Conservation (phyloP, 2,113 vertebrate genomes). For the Halichoeres trimaculatus region DNA sequence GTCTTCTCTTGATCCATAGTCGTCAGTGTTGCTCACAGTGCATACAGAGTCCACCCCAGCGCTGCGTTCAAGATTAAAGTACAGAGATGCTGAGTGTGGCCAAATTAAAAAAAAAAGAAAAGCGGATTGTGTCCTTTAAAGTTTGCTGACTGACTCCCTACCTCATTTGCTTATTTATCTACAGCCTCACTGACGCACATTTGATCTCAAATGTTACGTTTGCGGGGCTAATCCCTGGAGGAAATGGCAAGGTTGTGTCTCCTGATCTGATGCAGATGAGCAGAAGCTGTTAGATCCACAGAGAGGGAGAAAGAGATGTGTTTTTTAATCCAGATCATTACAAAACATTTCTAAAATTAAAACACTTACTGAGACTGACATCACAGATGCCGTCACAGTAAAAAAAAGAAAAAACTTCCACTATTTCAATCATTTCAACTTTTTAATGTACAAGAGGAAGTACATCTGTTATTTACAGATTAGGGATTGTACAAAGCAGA, state of each 20-base stretch:
- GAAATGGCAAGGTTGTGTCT: constrained; percentile 58
- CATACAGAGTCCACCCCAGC: constrained; percentile 5
- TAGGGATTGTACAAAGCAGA: constrained; percentile 11
- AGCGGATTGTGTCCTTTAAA: constrained; percentile 51
- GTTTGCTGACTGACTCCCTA: constrained; percentile 34
- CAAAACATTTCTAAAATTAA: constrained; percentile 49
- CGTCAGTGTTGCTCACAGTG: constrained; percentile 12
- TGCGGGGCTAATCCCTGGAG: constrained; percentile 47
- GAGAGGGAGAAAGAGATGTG: constrained; percentile 5
- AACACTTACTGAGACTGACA: constrained; percentile 34
- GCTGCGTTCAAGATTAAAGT: constrained; percentile 59
- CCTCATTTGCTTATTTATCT: constrained; percentile 19
- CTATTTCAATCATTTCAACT: not conserved
- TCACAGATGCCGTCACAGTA: not conserved
- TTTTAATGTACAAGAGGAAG: constrained; percentile 7
- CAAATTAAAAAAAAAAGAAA: constrained; percentile 79
- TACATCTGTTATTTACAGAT: constrained; percentile 11
- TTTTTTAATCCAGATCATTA: constrained; percentile 21
- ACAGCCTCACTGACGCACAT: constrained; percentile 12
- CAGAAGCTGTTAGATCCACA: constrained; percentile 35
- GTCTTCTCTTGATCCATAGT: not conserved
- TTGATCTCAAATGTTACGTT: constrained; percentile 39
- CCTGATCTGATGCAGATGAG: constrained; percentile 54
- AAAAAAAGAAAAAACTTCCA: not conserved
- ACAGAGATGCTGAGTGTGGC: constrained; percentile 22